Conservation (phyloP, 2,113 vertebrate species). For the Nibea coibor region DNA sequence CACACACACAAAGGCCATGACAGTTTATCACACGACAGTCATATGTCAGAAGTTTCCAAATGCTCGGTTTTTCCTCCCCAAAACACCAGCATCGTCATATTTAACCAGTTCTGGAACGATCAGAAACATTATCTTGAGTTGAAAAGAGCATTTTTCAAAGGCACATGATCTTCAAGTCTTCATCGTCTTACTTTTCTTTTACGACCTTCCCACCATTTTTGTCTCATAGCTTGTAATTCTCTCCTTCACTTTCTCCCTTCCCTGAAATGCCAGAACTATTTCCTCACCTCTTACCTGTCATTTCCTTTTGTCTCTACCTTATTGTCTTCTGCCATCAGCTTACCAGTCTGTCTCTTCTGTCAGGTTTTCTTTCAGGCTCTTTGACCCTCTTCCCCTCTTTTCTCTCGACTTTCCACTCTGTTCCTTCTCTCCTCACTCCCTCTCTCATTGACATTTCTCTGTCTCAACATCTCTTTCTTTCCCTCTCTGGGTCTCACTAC, state of each 20-base stretch:
- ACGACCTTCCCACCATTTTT: constrained; percentile 41
- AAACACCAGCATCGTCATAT: neutral
- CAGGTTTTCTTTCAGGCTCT: constrained; percentile 58
- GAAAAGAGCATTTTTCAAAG: constrained; percentile 9
- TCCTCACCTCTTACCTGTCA: constrained; percentile 61
- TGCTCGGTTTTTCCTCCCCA: neutral
- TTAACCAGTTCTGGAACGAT: neutral
- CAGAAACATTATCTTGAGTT: neutral
- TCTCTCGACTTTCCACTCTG: constrained; percentile 18
- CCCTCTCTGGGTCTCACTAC: constrained; percentile 40
- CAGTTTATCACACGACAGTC: neutral
- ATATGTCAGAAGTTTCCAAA: neutral
- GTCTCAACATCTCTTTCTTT: constrained; percentile 28
- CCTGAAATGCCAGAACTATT: constrained; percentile 43
- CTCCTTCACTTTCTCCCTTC: constrained; percentile 30
- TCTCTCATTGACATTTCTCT: constrained; percentile 51
- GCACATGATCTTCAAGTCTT: neutral
- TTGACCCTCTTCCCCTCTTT: constrained; percentile 38
- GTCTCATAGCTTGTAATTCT: constrained; percentile 40
- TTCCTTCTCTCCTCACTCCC: constrained; percentile 34
- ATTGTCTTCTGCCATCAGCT: constrained; percentile 64
- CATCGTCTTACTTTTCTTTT: constrained; percentile 24
- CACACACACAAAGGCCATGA: neutral
- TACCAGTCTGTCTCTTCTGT: constrained; percentile 45
- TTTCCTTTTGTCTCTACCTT: constrained; percentile 64